Base-by-base conservation (phyloP, 2,888 invertebrate genomes). In the Lasioglossum villosulum region DNA sequence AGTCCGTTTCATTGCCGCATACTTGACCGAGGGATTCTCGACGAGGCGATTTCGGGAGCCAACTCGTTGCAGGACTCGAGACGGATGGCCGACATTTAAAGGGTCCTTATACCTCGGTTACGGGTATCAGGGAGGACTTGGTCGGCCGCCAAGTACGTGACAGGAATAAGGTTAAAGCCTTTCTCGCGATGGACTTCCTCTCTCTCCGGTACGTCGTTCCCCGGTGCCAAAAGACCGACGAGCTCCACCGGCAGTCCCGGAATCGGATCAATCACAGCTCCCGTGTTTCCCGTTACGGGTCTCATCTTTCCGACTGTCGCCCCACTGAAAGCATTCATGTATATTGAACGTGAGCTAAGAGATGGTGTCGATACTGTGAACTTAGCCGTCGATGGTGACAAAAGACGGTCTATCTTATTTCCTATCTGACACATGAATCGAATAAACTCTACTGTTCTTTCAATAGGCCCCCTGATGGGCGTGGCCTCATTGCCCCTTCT, bases 141-240 rank as follows among this genome's bases (percentile, higher is more conserved):
- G 91, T 77, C 86, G 78, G 12, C 59, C 82, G 92, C 90, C 91
- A 92, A 77, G 59, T 90, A 91, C 91, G 90, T 89, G 92, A 90
- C 84, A 66, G 75, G 88, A 93, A 92, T 92, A 86, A 87, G 89
- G 89, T 90, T 88, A 83, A 87, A 85, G 70, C 72, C 81, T 88
- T 81, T 83, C 59, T 30, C 78, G 80, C 83, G 71, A 80, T 83
- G 72, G 86, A 88, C 84, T 86, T 80, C 78, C 72, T 83, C 63
- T 30, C 30, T 16, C 70, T 3, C 52, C 56, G n/a, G 56, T 14
- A 37, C n/a, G 30, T n/a, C 37, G 78, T 30, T 63, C 30, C 10
- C 39, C 56, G 39, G 70, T 87, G 87, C 86, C 86, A 89, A 90
- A 90, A 89, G 59, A 19, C 72, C 37, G 82, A 74, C 71, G 82